Conservation (phyloP, 2,113 vertebrate genomes). For the Carlito syrichta region DNA sequence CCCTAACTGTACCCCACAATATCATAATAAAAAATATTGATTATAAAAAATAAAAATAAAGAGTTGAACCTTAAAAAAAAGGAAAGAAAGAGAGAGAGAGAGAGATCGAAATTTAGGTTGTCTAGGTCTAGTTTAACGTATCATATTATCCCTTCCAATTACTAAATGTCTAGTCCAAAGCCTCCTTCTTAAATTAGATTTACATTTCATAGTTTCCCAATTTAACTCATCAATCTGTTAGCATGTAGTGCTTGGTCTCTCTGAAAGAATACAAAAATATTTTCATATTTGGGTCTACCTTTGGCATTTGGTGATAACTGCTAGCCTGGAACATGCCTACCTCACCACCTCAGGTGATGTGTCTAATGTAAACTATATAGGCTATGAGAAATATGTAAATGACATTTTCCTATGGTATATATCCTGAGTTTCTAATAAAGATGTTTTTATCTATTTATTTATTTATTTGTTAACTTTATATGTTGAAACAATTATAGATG, state of each 20-base stretch:
- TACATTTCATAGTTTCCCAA: background rate
- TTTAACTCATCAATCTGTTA: background rate
- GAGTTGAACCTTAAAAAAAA: too few relatives aligned
- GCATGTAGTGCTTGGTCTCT: background rate
- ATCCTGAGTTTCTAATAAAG: background rate
- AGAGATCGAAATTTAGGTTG: background rate
- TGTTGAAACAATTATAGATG: too few relatives aligned
- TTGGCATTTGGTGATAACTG: background rate
- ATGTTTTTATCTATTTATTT: too few relatives aligned
- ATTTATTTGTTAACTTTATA: too few relatives aligned
- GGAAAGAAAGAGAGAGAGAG: too few relatives aligned
- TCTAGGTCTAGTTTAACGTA: background rate
- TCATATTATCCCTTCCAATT: background rate
- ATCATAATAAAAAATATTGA: too few relatives aligned
- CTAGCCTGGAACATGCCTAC: background rate
- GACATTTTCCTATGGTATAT: background rate
- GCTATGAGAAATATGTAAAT: background rate
- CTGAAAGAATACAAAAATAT: background rate
- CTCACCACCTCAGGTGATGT: background rate
- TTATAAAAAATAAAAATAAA: too few relatives aligned
- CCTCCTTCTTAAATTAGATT: background rate
- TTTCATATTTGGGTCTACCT: background rate
- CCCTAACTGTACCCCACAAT: too few relatives aligned
- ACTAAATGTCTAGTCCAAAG: background rate
- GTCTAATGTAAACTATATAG: background rate